These are phyloP conservation scores for Tetragonula carbonaria DNA, from an alignment of 2,888 invertebrate genomes.

Conservation along the genomic window DNA sequence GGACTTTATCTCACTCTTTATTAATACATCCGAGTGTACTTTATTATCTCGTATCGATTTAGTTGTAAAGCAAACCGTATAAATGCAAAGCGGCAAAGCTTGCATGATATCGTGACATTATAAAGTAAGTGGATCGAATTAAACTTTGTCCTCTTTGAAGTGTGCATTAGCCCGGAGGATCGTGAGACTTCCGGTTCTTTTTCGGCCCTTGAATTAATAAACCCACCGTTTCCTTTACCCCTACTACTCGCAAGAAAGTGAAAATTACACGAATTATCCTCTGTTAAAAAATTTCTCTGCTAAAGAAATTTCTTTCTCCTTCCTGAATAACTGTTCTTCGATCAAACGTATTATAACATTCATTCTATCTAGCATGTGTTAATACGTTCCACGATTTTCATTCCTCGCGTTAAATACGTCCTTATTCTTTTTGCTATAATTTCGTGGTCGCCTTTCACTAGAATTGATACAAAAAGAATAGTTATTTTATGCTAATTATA, in stretches of 20 bases:
- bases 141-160: conserved; percentile 39
- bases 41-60: conserved; percentile 18
- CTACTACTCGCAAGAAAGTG: background rate
- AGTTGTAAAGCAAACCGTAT: conserved; percentile 22
- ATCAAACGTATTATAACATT: background rate
- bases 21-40: conserved; percentile 45
- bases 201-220: conserved; percentile 49
- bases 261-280: background rate
- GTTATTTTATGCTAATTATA: background rate
- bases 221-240: background rate
- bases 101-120: conserved; percentile 16
- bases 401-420: background rate
- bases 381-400: background rate
- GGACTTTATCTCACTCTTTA: conserved; percentile 34
- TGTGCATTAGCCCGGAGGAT: conserved; percentile 31
- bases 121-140: conserved; percentile 49
- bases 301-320: background rate
- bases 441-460: no score
- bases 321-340: background rate
- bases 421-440: background rate
- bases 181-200: conserved; percentile 55
- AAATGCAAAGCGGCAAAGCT: conserved; percentile 46
- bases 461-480: background rate
- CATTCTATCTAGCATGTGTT: background rate
- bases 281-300: no score